A percentile compares a stretch with the other conserved stretches of the same genome.
phyloP scores from a whole-genome alignment of 2,888 invertebrate genomes.

The Tiphia femorata region DNA sequence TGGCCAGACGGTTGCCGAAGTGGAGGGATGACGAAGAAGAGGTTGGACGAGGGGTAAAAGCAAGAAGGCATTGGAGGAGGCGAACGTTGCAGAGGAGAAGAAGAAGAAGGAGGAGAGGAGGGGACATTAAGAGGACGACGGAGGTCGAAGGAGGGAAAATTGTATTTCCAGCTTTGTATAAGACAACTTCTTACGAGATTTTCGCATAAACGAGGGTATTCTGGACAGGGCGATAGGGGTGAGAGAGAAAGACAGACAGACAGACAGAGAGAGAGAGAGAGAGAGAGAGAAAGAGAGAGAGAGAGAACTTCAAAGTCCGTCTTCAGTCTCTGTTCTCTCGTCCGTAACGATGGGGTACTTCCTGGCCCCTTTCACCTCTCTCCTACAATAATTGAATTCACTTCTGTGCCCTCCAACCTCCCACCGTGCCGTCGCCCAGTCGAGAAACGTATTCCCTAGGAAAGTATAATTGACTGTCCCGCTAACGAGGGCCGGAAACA shows the following conservation, averaged over 20 bases:
- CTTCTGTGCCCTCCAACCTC: neutral
- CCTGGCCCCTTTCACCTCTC: neutral
- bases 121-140: neutral
- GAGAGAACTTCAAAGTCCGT: conserved; percentile 8
- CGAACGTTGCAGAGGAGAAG: no score
- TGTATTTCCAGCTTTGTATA: conserved; percentile 6
- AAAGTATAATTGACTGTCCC: no score
- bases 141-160: conserved; percentile 2
- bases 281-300: no score
- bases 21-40: no score
- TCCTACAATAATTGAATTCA: neutral
- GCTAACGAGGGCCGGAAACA: no score
- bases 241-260: no score
- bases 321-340: neutral
- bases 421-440: neutral
- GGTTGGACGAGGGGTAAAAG: no score
- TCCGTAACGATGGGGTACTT: neutral
- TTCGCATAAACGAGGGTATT: conserved; percentile 1
- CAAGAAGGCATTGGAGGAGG: no score
- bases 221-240: neutral
- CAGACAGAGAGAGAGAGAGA: neutral
- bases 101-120: neutral
- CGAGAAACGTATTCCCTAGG: no score
- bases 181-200: conserved; percentile 1
- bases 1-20: no score